Percentiles rank a stretch among this genome's conserved stretches.
phyloP scores from a whole-genome alignment of 1,140 invertebrate genomes.

The Ylistrum balloti region DNA sequence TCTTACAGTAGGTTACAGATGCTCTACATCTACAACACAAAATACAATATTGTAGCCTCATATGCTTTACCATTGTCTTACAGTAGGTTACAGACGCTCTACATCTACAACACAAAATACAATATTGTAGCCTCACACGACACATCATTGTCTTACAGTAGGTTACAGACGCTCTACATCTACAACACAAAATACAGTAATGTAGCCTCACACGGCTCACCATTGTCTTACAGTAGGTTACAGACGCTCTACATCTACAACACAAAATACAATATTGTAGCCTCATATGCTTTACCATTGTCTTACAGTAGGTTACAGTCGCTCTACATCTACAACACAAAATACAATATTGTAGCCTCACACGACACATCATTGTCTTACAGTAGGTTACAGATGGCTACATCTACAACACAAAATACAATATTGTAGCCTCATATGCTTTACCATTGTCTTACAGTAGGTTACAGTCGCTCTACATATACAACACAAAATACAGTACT shows the following conservation, averaged over 20 bases:
- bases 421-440: no score
- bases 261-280: slow-evolving; percentile 40
- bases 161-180: no score
- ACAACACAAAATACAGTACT: slow-evolving; percentile 40
- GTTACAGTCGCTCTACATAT: no score
- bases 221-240: neutral
- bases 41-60: slow-evolving; percentile 61
- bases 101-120: slow-evolving; percentile 21
- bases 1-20: neutral
- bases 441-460: no score
- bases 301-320: slow-evolving; percentile 29
- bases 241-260: no score
- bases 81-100: neutral
- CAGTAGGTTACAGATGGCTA: no score
- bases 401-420: no score
- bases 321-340: no score
- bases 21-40: neutral
- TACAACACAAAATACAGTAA: no score
- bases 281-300: neutral
- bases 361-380: neutral
- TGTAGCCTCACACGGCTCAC: no score
- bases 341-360: neutral
- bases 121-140: neutral
- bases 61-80: slow-evolving; percentile 75
- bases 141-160: neutral